phyloP scores from a whole-genome alignment of 2,888 invertebrate species.

The Pseudeuparius sepicola region DNA sequence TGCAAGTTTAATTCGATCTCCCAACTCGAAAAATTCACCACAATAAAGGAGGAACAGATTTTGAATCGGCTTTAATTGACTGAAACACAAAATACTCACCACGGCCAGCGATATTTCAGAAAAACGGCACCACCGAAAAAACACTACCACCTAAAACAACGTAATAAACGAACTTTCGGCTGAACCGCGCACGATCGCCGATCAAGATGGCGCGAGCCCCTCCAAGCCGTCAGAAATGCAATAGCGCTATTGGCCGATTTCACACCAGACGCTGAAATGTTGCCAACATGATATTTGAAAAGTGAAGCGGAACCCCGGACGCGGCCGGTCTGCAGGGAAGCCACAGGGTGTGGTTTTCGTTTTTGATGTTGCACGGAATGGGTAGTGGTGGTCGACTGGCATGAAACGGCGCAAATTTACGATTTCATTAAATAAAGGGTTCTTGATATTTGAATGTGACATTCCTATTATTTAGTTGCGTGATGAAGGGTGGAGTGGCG shows the following conservation, averaged over 20 bases:
- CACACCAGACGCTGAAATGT: constrained; percentile 30
- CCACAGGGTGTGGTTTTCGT: constrained; percentile 31
- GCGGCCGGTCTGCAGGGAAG: constrained; percentile 16
- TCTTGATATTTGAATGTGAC: too few relatives aligned
- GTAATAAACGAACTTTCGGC: too few relatives aligned
- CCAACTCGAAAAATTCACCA: too few relatives aligned
- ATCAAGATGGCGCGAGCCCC: constrained; percentile 36
- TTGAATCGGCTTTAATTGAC: constrained; percentile 20
- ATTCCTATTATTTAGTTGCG: too few relatives aligned
- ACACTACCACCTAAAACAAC: constrained; percentile 29
- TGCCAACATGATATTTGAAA: constrained; percentile 32
- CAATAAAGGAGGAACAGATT: too few relatives aligned
- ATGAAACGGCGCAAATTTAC: too few relatives aligned
- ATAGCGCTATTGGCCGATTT: constrained; percentile 30
- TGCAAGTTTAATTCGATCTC: too few relatives aligned
- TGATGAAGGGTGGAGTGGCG: too few relatives aligned
- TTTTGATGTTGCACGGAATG: too few relatives aligned
- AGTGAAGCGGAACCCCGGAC: too few relatives aligned
- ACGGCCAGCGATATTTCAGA: constrained; percentile 27
- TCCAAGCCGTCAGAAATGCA: constrained; percentile 26
- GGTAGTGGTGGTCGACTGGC: too few relatives aligned
- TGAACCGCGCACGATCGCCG: constrained; percentile 36
- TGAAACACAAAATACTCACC: constrained; percentile 23
- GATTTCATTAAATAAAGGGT: too few relatives aligned
- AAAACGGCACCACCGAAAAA: constrained; percentile 28